Evolutionary conservation across 1,140 invertebrate genomes (phyloP), one percentile per base, ranked within the genome.

Genomic region (Andrena cerasifolii): DNA sequence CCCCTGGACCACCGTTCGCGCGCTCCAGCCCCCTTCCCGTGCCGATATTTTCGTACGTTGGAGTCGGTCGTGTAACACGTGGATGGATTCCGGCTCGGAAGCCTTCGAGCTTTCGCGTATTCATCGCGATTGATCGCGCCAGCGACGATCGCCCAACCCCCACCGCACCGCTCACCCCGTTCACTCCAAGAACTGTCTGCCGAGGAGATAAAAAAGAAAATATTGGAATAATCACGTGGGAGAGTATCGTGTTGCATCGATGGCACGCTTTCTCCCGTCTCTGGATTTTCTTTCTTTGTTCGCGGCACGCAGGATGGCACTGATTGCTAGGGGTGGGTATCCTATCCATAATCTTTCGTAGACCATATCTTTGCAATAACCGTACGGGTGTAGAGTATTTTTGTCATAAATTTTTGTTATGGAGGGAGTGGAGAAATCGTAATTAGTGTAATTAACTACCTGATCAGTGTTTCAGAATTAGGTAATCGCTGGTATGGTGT

Each of bases 121-220:
- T 83, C 81, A 85, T 83, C 56, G 78, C 81, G 74, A 83, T 86
- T 79, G 68, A 84, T 83, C 70, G 80, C 76, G 47, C 40, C 56
- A 65, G 45, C 79, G 53, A 79, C 53, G 80, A 83, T 83, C 71
- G 49, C 54, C 56, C 68, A 28, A 24, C 62, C 14, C 24, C 12
- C 26, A 28, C 26, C 12, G 8, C 3, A 5, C 33, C 14, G 18
- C 65, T 74, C 33, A 4, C 49, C 21, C 61, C 47, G 31, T 65
- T 51, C 21, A 26, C 49, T 40, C 45, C 4, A 53, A 26, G 71
- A 74, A 74, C 8, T 24, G 4, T 18, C 21, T 61, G 33, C 5
- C 14, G 6, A 14, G 28, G 43, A 7, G 49, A 49, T 36, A 10
- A 33, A 36, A 59, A 10, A 33, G 26, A 59, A 61, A 61, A 61